Evolutionary conservation across 2,888 invertebrate species (phyloP).

Genomic region (Cerastis leucographa): DNA sequence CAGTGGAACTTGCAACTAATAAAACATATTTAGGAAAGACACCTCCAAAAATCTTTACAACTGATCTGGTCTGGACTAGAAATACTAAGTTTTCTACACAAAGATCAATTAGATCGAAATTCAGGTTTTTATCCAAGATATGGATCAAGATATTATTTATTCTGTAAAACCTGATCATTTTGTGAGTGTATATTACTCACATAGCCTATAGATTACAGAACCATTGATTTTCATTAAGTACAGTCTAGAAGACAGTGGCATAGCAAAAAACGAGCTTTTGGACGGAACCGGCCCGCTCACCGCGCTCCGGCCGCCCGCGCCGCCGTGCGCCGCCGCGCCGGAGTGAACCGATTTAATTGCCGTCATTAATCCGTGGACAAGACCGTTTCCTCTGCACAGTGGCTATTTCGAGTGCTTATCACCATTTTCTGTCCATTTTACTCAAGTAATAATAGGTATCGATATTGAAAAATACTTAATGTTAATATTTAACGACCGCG

Average conservation of each 20-base stretch:
- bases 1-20: neutral
- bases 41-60: neutral
- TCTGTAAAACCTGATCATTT: conserved; percentile 51
- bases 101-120: neutral
- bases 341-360: conserved; percentile 83
- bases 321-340: conserved; percentile 54
- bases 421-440: conserved; percentile 68
- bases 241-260: conserved; percentile 44
- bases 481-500: conserved; percentile 7
- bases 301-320: conserved; percentile 55
- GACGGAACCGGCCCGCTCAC: conserved; percentile 35
- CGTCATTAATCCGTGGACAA: conserved; percentile 80
- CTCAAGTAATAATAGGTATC: conserved; percentile 50
- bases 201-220: conserved; percentile 46
- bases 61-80: neutral
- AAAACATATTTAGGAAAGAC: neutral
- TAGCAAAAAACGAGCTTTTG: conserved; percentile 63
- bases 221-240: conserved; percentile 65
- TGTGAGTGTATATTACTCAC: conserved; percentile 37
- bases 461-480: conserved; percentile 38
- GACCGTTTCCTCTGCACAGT: conserved; percentile 73
- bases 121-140: conserved; percentile 13
- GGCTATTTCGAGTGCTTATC: conserved; percentile 61
- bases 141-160: conserved; percentile 38
- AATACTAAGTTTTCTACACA: neutral